Evolutionary conservation across 37 sponge, comb jelly and placozoan genomes (phyloP).

Genomic region (Hormiphora californensis): DNA sequence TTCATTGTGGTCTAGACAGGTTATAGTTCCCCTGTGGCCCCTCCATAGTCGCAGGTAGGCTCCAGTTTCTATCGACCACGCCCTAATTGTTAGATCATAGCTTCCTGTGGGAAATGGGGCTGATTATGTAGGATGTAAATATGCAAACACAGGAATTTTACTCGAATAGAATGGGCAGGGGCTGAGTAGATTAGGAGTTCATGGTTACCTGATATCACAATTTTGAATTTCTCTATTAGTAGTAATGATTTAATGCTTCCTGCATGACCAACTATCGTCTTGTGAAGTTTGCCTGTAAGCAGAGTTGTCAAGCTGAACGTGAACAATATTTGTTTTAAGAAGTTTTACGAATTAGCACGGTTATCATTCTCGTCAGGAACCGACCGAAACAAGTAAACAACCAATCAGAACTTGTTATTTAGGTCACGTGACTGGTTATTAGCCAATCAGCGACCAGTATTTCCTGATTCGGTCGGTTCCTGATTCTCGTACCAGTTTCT

Average conservation of each 20-base stretch:
- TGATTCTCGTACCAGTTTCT: no score
- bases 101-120: slow-evolving; percentile 32
- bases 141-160: not conserved
- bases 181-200: not conserved
- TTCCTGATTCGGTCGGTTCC: no score
- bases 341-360: no score
- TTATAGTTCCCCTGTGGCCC: slow-evolving; percentile 54
- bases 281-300: slow-evolving; percentile 31
- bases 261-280: slow-evolving; percentile 45
- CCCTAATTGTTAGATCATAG: slow-evolving; percentile 55
- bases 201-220: slow-evolving; percentile 38
- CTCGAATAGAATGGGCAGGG: not conserved
- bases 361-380: no score
- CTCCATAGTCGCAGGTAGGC: slow-evolving; percentile 53
- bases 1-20: slow-evolving; percentile 57
- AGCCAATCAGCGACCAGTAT: no score
- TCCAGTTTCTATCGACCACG: slow-evolving; percentile 55
- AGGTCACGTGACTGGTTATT: no score
- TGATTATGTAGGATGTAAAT: not conserved
- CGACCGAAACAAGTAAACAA: no score
- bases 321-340: no score
- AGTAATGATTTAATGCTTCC: slow-evolving; percentile 26
- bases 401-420: no score
- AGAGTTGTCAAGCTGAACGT: no score
- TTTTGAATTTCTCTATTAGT: slow-evolving; percentile 21